Conservation (phyloP, 1,140 invertebrate genomes). For the Drosophila bipectinata region DNA sequence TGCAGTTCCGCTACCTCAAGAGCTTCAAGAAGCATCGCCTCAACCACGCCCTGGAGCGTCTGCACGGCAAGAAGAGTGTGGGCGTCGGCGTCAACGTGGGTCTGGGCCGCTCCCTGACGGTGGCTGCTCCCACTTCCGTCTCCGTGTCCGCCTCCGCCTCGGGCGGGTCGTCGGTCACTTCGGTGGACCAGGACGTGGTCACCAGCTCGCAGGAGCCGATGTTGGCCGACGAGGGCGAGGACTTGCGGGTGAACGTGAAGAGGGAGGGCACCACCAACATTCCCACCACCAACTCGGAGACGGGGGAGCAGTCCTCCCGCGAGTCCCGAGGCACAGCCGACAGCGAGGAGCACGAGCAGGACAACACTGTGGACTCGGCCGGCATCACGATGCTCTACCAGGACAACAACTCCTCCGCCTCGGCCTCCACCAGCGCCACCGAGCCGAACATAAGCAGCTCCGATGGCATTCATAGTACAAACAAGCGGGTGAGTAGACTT, state of each 20-base stretch:
- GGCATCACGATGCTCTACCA: conserved; percentile 70
- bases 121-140: conserved; percentile 8
- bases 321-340: conserved; percentile 20
- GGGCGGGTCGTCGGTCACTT: conserved; percentile 12
- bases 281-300: conserved; percentile 1
- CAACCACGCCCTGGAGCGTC: conserved; percentile 92
- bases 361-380: conserved; percentile 88
- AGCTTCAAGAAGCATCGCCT: conserved; percentile 95
- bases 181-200: conserved; percentile 86
- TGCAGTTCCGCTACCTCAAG: conserved; percentile 94
- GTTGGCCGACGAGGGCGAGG: conserved; percentile 77
- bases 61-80: conserved; percentile 87
- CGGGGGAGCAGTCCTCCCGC: neutral
- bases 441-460: conserved; percentile 81
- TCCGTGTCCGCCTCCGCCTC: conserved; percentile 10
- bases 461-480: conserved; percentile 84
- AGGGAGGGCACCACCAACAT: conserved; percentile 48
- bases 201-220: conserved; percentile 89
- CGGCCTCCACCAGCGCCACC: conserved; percentile 71
- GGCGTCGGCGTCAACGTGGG: conserved; percentile 32
- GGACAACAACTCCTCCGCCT: conserved; percentile 71
- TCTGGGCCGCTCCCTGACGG: conserved; percentile 20
- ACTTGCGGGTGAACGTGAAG: conserved; percentile 78
- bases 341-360: conserved; percentile 86
- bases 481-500: conserved; percentile 75